These are phyloP conservation scores for Anomalospiza imberbis DNA, from an alignment of 2,797 vertebrate species.

Conservation along the genomic window DNA sequence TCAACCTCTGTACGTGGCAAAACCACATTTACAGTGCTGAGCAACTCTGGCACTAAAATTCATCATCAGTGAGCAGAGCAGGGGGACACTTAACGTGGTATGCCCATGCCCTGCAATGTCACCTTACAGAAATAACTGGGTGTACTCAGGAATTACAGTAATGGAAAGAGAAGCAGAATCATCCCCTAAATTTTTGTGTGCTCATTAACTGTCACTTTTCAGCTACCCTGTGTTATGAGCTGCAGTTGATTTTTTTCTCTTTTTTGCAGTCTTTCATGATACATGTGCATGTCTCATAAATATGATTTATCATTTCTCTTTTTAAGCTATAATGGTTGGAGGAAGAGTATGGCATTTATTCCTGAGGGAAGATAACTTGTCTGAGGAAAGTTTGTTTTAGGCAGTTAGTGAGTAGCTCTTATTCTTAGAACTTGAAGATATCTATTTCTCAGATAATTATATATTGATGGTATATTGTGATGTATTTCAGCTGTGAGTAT, in stretches of 20 bases:
- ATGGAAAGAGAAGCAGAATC: not conserved
- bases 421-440: not conserved
- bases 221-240: not conserved
- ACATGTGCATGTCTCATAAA: not conserved
- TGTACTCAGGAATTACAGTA: not conserved
- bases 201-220: not conserved
- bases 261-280: not conserved
- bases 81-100: not conserved
- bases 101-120: not conserved
- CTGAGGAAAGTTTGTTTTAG: not conserved
- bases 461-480: not conserved
- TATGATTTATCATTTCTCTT: not conserved
- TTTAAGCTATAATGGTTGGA: not conserved
- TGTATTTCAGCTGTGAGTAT: not conserved
- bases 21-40: not conserved
- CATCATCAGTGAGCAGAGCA: not conserved
- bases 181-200: not conserved
- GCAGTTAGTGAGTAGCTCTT: not conserved
- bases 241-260: not conserved
- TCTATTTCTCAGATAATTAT: not conserved
- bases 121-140: not conserved
- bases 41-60: not conserved
- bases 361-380: not conserved
- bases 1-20: fast-evolving
- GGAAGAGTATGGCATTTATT: not conserved